These are phyloP conservation scores for Calycopis cecrops DNA, from an alignment of 1,140 invertebrate genomes.

Conservation along the genomic window DNA sequence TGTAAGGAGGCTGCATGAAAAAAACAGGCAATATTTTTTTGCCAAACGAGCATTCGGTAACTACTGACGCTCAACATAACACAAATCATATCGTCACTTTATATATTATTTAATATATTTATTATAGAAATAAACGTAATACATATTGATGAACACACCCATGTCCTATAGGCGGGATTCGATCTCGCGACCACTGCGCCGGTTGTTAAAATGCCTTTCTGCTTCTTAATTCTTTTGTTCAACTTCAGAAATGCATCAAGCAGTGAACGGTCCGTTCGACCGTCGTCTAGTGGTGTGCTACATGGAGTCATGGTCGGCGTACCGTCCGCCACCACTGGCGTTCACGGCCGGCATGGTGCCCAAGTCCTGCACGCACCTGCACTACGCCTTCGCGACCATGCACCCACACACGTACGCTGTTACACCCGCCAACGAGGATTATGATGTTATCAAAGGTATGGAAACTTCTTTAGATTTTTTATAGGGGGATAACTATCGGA, in stretches of 20 bases:
- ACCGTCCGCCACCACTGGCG: conserved; percentile 80
- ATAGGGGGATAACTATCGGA: neutral
- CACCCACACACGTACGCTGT: conserved; percentile 79
- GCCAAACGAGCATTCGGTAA: too few species aligned
- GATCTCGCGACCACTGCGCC: too few species aligned
- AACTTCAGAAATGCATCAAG: conserved; percentile 55
- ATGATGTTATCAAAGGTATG: conserved; percentile 76
- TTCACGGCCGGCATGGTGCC: conserved; percentile 83
- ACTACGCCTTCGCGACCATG: conserved; percentile 86
- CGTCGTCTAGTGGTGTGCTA: conserved; percentile 79
- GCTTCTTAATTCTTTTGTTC: neutral
- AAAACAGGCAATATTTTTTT: too few species aligned
- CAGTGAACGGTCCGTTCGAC: conserved; percentile 32
- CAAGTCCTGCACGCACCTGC: conserved; percentile 85
- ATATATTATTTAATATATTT: too few species aligned
- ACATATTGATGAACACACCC: too few species aligned
- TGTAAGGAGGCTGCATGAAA: too few species aligned
- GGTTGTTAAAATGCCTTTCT: too few species aligned
- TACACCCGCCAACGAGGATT: conserved; percentile 76
- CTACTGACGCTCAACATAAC: too few species aligned
- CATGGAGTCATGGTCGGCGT: conserved; percentile 79
- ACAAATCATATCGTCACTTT: too few species aligned
- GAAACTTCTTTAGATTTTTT: neutral
- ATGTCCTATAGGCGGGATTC: too few species aligned
- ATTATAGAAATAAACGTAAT: too few species aligned